Base-by-base conservation (phyloP, 2,113 vertebrate genomes). In the Barnardius zonarius region DNA sequence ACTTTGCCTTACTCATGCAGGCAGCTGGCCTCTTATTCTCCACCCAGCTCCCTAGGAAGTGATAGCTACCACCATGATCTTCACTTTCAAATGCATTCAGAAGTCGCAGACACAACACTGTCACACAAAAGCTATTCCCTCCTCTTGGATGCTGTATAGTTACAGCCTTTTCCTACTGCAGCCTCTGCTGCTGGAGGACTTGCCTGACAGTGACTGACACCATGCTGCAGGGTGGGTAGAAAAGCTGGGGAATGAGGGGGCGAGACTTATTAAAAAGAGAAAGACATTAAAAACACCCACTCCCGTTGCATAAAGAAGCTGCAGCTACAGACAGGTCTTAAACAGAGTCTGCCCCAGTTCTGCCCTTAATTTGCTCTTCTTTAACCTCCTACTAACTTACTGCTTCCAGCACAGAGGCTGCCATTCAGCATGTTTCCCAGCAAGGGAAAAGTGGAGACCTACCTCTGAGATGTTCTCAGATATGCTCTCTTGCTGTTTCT, bases 391-490 rank as follows among this genome's bases (percentile, higher is more conserved):
- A 51, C 66, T 82, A 72, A 78, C 22, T 77, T 66, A 70, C 43
- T 51, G 41, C 90, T 87, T 70, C 51, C 63, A 90, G 59, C 85
- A 75, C 22, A 17, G 61, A 93, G 82, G n/a, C 76, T 86, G 49
- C 51, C 43, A 66, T 79, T 31, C 54, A 91, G 88, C 77, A 27
- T 5, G 23, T 7, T 90, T 13, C 68, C 52, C 43, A 63, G 54
- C 66, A 62, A 57, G 20, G 31, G n/a, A 37, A 22, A 64, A 51
- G 62, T 1, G 4, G 35, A 22, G 17, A 73, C 95, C 43, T 97
- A 99, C 99, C 98, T 97, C 96, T 3, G 97, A 92, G 64, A 95
- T 49, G 9, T 91, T 98, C 83, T 96, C 98, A 61, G 98, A 82
- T 25, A 86, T 19, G 18, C 92, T 92, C 59, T 98, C 98, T 1